Conservation (phyloP, 2,888 invertebrate genomes). For the Lumbricus terrestris region DNA sequence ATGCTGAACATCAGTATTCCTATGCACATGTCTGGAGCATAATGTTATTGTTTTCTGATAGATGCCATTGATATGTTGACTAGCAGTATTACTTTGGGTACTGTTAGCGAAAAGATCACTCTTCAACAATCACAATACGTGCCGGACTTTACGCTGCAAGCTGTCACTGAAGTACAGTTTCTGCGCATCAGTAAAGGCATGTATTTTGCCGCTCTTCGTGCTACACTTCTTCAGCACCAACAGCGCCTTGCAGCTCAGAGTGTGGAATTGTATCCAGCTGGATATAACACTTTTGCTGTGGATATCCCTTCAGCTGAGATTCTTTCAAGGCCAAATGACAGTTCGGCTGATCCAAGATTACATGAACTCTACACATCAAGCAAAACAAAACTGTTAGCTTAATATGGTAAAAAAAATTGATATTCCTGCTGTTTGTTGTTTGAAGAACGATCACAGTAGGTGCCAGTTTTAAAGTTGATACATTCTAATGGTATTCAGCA, state of each 20-base stretch:
- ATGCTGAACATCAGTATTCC: not conserved
- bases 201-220: constrained; percentile 6
- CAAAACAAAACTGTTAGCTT: constrained; percentile 6
- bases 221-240: constrained; percentile 11
- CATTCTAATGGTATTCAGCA: not conserved
- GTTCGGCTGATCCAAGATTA: not conserved
- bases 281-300: not conserved
- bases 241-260: not conserved
- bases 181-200: not conserved
- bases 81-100: not conserved
- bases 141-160: constrained; percentile 25
- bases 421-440: not conserved
- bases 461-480: not conserved
- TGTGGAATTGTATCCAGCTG: not conserved
- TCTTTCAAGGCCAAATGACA: not conserved
- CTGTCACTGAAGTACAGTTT: constrained; percentile 5
- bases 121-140: constrained; percentile 12
- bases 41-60: not conserved
- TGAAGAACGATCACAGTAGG: not conserved
- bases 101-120: not conserved
- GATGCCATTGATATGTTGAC: constrained; percentile 5
- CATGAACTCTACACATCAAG: not conserved
- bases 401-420: not conserved
- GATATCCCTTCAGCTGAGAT: not conserved
- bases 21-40: too few relatives aligned